A percentile compares a stretch with the other conserved stretches of the same genome.
phyloP scores from a whole-genome alignment of 2,113 vertebrate species.

The Ramphastos sulfuratus region DNA sequence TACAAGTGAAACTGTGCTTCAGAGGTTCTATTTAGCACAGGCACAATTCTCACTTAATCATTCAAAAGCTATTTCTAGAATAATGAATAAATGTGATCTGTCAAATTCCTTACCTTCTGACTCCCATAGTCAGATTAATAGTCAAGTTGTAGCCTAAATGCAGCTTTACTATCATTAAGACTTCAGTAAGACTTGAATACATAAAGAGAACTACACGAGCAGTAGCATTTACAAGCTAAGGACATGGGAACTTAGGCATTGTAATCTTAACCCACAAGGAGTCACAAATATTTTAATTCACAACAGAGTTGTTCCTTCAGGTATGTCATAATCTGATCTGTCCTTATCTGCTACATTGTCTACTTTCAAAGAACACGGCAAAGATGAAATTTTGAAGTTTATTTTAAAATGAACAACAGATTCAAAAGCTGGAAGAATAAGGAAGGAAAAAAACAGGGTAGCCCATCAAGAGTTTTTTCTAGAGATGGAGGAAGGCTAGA shows the following conservation, averaged over 20 bases:
- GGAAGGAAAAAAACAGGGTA: neutral
- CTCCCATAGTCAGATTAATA: neutral
- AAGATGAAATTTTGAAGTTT: neutral
- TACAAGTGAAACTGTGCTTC: neutral
- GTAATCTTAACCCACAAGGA: neutral
- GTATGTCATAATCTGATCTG: neutral
- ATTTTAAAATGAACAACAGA: neutral
- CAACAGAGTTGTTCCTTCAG: neutral
- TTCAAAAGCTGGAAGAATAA: neutral
- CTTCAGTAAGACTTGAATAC: neutral
- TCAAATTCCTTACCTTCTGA: neutral
- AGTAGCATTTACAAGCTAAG: neutral
- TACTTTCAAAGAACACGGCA: neutral
- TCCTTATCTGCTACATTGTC: neutral
- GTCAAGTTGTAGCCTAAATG: neutral
- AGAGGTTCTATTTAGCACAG: neutral
- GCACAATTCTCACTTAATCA: neutral
- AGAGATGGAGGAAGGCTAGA: neutral
- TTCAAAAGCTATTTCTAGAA: conserved; percentile 2
- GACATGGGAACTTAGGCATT: neutral
- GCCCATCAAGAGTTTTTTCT: neutral
- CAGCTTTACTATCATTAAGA: neutral
- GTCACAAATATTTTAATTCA: neutral
- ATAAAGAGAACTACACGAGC: neutral
- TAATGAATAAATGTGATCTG: neutral